Evolutionary conservation across 92 coral and sea anemone genomes (phyloP).

Genomic region (Bergia puertoricense): DNA sequence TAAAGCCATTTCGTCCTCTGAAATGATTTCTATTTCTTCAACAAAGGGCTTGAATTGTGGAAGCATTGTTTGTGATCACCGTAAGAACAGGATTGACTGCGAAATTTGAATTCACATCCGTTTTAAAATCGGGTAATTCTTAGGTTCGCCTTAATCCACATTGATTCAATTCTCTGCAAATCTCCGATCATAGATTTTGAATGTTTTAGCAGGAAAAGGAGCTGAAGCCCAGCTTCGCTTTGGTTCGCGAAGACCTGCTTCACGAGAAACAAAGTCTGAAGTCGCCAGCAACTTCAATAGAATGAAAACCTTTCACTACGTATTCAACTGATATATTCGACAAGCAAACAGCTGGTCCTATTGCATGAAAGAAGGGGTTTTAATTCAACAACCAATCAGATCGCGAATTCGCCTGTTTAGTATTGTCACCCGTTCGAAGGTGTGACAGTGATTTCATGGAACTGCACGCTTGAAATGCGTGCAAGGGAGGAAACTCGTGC

Average conservation of each 20-base stretch:
- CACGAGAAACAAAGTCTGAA: constrained; percentile 56
- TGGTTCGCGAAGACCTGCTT: constrained; percentile 78
- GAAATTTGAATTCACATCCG: constrained; percentile 58
- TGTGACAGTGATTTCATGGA: constrained; percentile 59
- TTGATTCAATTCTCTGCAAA: background rate
- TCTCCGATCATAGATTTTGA: background rate
- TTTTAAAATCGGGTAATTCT: constrained; percentile 62
- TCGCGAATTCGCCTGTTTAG: constrained; percentile 59
- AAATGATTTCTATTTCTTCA: constrained; percentile 77
- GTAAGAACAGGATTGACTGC: constrained; percentile 63
- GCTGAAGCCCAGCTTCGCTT: constrained; percentile 61
- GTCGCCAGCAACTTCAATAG: constrained; percentile 94
- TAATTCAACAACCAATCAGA: constrained; percentile 80
- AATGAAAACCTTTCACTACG: constrained; percentile 62
- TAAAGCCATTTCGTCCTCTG: constrained; percentile 79
- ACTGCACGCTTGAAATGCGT: constrained; percentile 69
- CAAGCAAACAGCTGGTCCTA: constrained; percentile 80
- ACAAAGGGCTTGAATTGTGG: constrained; percentile 71
- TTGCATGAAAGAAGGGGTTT: constrained; percentile 59
- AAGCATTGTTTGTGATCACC: constrained; percentile 68
- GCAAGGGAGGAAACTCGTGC: background rate
- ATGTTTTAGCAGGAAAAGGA: background rate
- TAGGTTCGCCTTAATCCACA: constrained; percentile 57
- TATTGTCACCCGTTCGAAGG: constrained; percentile 84
- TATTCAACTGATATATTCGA: constrained; percentile 65